Evolutionary conservation across 2,797 vertebrate species (phyloP), one percentile per base, ranked within the genome.

Genomic region (Semaprochilodus insignis): DNA sequence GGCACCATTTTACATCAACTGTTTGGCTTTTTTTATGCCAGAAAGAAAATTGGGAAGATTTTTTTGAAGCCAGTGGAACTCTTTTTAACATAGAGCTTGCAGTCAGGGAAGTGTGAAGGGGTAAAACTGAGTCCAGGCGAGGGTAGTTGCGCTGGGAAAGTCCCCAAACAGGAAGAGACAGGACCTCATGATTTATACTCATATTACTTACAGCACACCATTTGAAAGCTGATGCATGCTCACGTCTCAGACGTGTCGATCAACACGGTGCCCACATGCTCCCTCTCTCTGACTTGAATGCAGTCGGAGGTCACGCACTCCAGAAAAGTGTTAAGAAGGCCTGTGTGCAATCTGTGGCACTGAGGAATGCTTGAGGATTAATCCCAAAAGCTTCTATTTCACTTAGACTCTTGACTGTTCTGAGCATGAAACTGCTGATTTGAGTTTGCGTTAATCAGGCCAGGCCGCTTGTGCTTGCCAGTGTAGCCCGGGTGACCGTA

Each of bases 171-270:
- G 15, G 13, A 66, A 74, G 34, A 62, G 8, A 74, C 72, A 34
- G 40, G 40, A 52, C 16, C 48, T 3, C 6, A 2, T 72, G 71
- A 78, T 83, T 83, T 78, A 79, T 48, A 25, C 69, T 8, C 23
- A 25, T 77, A 81, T 86, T 86, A 71, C 76, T 86, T 85, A 84
- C 67, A 85, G 78, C 21, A 52, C 27, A 79, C 25, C 69, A 60
- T 66, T 70, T 73, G 25, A 51, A 14, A 67, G 54, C 40, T 75
- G 51, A 76, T 55, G 77, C 40, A 44, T 66, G 40, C 65, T 83
- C 69, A 65, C 63, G 54, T 70, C 48, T 48, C 72, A 82, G 40
- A 76, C 65, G 23, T n/a, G 31, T 55, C 67, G 17, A 76, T n/a
- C 15, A 21, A 76, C 48, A 14, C 25, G 14, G 7, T 59, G 44